Evolutionary conservation across 2,888 invertebrate species (phyloP).

Genomic region (Oligia latruncula): DNA sequence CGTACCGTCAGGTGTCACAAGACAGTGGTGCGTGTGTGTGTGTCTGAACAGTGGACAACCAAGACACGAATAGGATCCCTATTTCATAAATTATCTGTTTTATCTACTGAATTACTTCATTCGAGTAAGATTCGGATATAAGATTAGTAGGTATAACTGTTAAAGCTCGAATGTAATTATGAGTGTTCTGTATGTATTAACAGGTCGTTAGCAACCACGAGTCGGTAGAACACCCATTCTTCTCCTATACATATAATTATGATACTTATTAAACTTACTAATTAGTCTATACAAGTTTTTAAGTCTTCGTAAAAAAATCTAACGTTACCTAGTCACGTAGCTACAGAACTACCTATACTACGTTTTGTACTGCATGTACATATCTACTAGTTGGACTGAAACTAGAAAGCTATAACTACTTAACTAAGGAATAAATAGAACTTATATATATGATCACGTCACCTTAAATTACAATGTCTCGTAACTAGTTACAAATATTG

Average conservation of each 20-base stretch:
- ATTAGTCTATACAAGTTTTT: constrained; percentile 46
- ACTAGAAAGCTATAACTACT: constrained; percentile 15
- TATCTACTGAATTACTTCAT: background rate
- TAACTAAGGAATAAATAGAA: constrained; percentile 45
- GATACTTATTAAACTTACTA: constrained; percentile 17
- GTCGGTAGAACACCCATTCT: background rate
- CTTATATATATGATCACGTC: constrained; percentile 46
- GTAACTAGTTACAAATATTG: constrained; percentile 7
- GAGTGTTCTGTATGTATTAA: background rate
- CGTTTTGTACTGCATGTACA: constrained; percentile 41
- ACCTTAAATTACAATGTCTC: constrained; percentile 29
- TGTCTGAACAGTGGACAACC: background rate
- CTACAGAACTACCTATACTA: constrained; percentile 16
- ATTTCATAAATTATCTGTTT: no score
- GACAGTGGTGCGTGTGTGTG: background rate
- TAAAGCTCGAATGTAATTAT: no score
- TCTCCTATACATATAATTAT: constrained; percentile 2
- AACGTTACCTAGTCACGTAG: constrained; percentile 37
- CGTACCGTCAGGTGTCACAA: background rate
- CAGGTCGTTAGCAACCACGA: background rate
- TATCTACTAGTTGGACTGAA: constrained; percentile 34
- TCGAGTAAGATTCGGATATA: background rate
- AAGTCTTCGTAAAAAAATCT: constrained; percentile 50
- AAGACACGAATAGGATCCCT: background rate
- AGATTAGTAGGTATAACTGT: background rate